Evolutionary conservation across 2,888 invertebrate species (phyloP).

Genomic region (Dugesia japonica): DNA sequence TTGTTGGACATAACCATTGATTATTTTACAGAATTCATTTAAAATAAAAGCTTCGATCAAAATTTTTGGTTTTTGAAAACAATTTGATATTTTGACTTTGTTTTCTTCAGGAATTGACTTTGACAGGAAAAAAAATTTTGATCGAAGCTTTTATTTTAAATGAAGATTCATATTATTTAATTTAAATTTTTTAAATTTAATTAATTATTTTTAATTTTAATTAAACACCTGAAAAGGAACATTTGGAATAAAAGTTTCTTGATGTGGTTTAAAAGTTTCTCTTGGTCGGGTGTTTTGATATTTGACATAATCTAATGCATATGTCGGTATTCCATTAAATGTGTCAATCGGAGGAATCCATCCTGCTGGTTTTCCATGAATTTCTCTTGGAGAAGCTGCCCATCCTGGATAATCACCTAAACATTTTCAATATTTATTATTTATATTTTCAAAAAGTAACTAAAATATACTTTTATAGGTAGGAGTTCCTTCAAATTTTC

Average conservation of each 20-base stretch:
- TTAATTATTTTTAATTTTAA: no score
- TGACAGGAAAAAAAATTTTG: no score
- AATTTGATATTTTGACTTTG: no score
- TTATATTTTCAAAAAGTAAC: no score
- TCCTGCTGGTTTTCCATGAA: slow-evolving; percentile 33
- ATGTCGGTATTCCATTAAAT: slow-evolving; percentile 45
- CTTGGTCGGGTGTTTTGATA: slow-evolving; percentile 39
- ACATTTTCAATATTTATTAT: neutral
- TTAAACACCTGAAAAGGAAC: slow-evolving; percentile 43
- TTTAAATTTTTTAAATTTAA: no score
- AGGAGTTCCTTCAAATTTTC: slow-evolving; percentile 46
- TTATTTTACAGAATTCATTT: no score
- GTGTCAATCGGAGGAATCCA: slow-evolving; percentile 41
- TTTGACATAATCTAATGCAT: slow-evolving; percentile 41
- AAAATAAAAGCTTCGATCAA: no score
- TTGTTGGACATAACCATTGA: no score
- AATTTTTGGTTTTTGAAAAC: no score
- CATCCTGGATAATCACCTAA: slow-evolving; percentile 44
- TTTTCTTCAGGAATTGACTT: no score
- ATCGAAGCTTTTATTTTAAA: no score
- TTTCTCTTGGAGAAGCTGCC: slow-evolving; percentile 38
- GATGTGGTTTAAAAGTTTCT: slow-evolving; percentile 41
- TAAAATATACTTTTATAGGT: slow-evolving; percentile 43
- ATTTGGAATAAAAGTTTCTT: slow-evolving; percentile 40
- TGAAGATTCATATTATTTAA: no score